These are phyloP conservation scores for Eleginops maclovinus DNA, from an alignment of 2,113 vertebrate genomes.

Conservation along the genomic window DNA sequence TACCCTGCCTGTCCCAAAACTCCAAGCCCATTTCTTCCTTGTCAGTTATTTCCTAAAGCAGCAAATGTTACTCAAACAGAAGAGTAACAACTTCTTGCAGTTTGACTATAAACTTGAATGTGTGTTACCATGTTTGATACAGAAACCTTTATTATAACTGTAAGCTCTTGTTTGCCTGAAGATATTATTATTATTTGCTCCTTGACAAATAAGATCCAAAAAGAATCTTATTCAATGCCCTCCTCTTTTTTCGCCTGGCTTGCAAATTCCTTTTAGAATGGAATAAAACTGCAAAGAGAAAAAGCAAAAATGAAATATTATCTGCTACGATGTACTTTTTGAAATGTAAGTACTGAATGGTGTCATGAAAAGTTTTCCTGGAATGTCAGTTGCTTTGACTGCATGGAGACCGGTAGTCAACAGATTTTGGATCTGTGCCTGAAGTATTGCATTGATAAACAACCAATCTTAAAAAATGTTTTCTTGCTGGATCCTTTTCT, in stretches of 20 bases:
- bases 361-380: slow-evolving; percentile 7
- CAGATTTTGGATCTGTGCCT: not conserved
- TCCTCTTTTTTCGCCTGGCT: slow-evolving; percentile 30
- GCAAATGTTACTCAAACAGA: not conserved
- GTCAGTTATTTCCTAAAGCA: not conserved
- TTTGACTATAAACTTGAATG: not conserved
- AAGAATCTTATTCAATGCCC: not conserved
- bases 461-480: not conserved
- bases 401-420: slow-evolving; percentile 48
- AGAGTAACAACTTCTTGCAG: not conserved
- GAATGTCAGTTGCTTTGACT: slow-evolving; percentile 30
- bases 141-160: not conserved
- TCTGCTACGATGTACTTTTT: slow-evolving; percentile 9
- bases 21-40: not conserved
- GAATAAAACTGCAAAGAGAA: slow-evolving; percentile 22
- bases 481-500: slow-evolving; percentile 10
- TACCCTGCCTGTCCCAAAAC: not conserved
- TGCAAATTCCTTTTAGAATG: slow-evolving; percentile 17
- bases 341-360: not conserved
- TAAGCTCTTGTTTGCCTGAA: slow-evolving; percentile 1
- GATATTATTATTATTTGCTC: slow-evolving; percentile 9
- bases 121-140: slow-evolving; percentile 5
- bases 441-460: not conserved
- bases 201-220: not conserved
- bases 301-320: slow-evolving; percentile 25